Conservation (phyloP, 2,888 invertebrate genomes). For the Ommatoiulus sabulosus region DNA sequence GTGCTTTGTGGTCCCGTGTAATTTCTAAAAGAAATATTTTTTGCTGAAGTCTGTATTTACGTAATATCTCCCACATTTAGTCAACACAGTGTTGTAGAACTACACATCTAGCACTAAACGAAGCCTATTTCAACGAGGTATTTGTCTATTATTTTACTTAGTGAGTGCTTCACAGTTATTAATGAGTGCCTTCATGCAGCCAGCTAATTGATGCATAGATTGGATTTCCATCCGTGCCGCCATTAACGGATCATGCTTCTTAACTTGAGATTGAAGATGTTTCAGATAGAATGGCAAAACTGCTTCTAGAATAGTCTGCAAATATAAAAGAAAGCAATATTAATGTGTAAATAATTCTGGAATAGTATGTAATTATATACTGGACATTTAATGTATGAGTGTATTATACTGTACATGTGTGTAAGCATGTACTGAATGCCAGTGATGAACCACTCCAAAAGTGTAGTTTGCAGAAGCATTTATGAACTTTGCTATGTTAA, state of each 20-base stretch:
- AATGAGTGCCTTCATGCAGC: conserved; percentile 94
- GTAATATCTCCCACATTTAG: not conserved
- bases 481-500: too few species aligned
- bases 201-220: conserved; percentile 90
- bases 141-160: conserved; percentile 74
- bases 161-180: conserved; percentile 96
- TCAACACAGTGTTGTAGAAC: too few species aligned
- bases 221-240: conserved; percentile 88
- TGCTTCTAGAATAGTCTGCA: conserved; percentile 93
- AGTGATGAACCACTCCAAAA: too few species aligned
- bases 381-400: too few species aligned
- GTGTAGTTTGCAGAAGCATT: too few species aligned
- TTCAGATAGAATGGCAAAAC: conserved; percentile 95
- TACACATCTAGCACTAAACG: too few species aligned
- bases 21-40: conserved; percentile 73
- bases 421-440: not conserved
- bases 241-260: conserved; percentile 82
- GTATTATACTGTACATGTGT: not conserved
- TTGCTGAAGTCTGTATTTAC: not conserved
- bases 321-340: conserved; percentile 60
- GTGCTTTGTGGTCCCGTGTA: conserved; percentile 94
- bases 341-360: conserved; percentile 48
- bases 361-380: too few species aligned
- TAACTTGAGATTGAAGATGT: conserved; percentile 89
- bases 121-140: not conserved